Evolutionary conservation across 2,888 invertebrate species (phyloP).

Genomic region (Drosophila sordidula): DNA sequence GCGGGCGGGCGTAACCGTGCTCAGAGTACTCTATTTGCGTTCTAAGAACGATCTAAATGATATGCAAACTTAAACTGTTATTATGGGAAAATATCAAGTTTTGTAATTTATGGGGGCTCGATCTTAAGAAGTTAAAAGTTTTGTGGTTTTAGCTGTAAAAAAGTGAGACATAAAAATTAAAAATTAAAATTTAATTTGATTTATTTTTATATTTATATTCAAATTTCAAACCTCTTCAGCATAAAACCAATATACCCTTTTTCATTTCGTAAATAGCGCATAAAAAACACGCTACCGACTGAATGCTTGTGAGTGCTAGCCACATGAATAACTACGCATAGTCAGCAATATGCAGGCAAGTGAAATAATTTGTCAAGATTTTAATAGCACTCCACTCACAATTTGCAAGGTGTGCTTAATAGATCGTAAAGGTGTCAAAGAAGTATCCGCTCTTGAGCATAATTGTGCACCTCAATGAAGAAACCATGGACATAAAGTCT

Average conservation of each 20-base stretch:
- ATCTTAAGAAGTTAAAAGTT: too few relatives aligned
- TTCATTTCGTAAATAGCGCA: background rate
- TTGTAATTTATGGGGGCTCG: background rate
- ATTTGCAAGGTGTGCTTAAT: conserved; percentile 15
- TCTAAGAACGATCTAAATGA: background rate
- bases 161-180: too few relatives aligned
- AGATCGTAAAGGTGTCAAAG: conserved; percentile 8
- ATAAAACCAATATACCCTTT: background rate
- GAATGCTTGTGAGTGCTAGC: conserved; percentile 10
- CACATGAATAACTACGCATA: conserved; percentile 6
- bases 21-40: background rate
- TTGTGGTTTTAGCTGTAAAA: too few relatives aligned
- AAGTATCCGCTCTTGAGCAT: background rate
- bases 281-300: conserved; percentile 9
- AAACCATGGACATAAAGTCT: too few relatives aligned
- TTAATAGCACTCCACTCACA: conserved; percentile 16
- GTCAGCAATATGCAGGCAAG: conserved; percentile 18
- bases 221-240: too few relatives aligned
- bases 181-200: too few relatives aligned
- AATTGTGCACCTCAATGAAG: background rate
- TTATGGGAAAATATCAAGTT: background rate
- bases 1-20: background rate
- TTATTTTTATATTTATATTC: too few relatives aligned
- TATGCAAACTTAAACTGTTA: background rate
- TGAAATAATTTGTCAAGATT: conserved; percentile 39